Evolutionary conservation across 2,797 vertebrate species (phyloP).

Genomic region (Aphelocoma californica): DNA sequence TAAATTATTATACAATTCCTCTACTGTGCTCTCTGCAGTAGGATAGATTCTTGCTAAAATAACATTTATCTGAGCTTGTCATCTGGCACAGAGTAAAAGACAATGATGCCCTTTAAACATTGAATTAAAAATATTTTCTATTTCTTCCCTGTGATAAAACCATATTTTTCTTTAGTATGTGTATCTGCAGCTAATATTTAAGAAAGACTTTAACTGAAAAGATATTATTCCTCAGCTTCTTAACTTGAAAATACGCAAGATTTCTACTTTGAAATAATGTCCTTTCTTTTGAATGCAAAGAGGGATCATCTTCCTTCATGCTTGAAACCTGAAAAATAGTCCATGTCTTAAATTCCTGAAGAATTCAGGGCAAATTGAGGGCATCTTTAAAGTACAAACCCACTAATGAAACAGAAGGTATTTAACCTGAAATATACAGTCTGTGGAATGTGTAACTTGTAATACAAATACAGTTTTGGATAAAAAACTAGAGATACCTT

Average conservation of each 20-base stretch:
- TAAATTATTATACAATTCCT: background rate
- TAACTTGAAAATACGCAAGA: conserved; percentile 5
- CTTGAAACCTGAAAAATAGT: background rate
- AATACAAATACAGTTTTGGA: background rate
- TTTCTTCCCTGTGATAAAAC: background rate
- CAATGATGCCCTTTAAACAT: background rate
- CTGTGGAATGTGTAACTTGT: background rate
- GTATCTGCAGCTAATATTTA: background rate
- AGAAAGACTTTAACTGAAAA: background rate
- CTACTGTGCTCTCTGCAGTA: background rate
- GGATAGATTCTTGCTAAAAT: background rate
- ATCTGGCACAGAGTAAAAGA: background rate
- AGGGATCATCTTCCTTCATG: background rate
- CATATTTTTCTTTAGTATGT: background rate
- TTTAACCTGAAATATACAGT: background rate
- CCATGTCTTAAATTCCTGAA: background rate
- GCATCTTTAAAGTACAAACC: background rate
- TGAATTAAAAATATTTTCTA: background rate
- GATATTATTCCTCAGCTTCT: background rate
- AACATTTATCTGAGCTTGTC: background rate
- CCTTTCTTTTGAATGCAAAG: background rate
- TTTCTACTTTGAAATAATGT: background rate
- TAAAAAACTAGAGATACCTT: conserved; percentile 62
- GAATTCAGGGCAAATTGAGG: background rate
- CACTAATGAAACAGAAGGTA: background rate